Conservation (phyloP, 2,797 vertebrate genomes). For the Dromococcyx pavoninus region DNA sequence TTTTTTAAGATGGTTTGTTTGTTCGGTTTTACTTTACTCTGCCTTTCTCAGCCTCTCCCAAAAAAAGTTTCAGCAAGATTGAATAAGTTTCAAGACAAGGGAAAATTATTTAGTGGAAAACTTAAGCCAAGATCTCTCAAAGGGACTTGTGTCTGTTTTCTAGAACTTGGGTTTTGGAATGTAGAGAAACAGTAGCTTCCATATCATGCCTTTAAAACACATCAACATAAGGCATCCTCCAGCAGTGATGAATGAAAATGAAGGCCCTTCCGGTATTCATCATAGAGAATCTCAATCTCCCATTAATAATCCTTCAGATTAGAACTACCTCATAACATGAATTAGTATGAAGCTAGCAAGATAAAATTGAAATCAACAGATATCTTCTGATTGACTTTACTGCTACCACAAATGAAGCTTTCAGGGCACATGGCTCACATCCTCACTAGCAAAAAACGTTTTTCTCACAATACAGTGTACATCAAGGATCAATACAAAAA, state of each 20-base stretch:
- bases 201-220: not conserved
- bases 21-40: not conserved
- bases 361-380: not conserved
- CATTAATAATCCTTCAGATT: not conserved
- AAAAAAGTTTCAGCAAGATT: not conserved
- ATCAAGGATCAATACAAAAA: not conserved
- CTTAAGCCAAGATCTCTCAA: not conserved
- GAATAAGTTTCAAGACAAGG: not conserved
- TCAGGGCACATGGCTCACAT: not conserved
- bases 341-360: not conserved
- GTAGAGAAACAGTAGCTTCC: not conserved
- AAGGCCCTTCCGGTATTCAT: not conserved
- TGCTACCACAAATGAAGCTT: not conserved
- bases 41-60: not conserved
- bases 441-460: not conserved
- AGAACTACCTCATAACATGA: not conserved
- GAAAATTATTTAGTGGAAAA: not conserved
- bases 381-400: not conserved
- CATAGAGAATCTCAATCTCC: not conserved
- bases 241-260: not conserved
- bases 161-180: not conserved
- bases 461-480: not conserved
- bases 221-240: not conserved
- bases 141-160: not conserved
- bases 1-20: not conserved